Percentiles rank a stretch among this genome's conserved stretches.
Evolutionary conservation across 1,140 invertebrate species (phyloP).

Genomic region (Dufourea novaeangliae): DNA sequence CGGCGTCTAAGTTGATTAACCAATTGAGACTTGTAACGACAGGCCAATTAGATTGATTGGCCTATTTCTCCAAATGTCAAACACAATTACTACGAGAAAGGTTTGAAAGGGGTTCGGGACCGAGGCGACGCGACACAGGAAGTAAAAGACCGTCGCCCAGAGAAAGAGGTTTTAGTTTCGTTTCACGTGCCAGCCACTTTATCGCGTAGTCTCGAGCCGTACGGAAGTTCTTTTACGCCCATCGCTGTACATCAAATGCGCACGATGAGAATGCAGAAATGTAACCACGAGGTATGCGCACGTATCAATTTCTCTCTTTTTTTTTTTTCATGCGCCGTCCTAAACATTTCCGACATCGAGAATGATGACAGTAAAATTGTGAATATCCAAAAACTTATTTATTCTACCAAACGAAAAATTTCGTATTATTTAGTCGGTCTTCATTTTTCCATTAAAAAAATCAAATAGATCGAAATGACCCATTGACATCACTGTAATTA

Average conservation of each 20-base stretch:
- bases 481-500: no score
- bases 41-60: neutral
- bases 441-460: no score
- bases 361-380: neutral
- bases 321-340: neutral
- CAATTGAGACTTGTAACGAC: neutral
- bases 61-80: conserved; percentile 12
- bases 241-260: neutral
- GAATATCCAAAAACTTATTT: no score
- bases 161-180: conserved; percentile 30
- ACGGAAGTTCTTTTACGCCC: conserved; percentile 36
- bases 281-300: neutral
- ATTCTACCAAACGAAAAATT: no score
- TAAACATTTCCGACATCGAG: neutral
- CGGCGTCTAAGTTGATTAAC: conserved; percentile 10
- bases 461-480: no score
- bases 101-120: conserved; percentile 2
- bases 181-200: conserved; percentile 42
- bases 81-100: neutral
- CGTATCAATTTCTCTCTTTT: neutral
- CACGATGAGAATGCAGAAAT: conserved; percentile 30
- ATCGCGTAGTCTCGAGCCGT: conserved; percentile 34
- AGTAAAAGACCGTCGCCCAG: neutral
- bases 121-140: conserved; percentile 13
- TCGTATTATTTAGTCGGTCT: no score